Base-by-base conservation (phyloP, 2,888 invertebrate genomes). In the Aphodius granarius region DNA sequence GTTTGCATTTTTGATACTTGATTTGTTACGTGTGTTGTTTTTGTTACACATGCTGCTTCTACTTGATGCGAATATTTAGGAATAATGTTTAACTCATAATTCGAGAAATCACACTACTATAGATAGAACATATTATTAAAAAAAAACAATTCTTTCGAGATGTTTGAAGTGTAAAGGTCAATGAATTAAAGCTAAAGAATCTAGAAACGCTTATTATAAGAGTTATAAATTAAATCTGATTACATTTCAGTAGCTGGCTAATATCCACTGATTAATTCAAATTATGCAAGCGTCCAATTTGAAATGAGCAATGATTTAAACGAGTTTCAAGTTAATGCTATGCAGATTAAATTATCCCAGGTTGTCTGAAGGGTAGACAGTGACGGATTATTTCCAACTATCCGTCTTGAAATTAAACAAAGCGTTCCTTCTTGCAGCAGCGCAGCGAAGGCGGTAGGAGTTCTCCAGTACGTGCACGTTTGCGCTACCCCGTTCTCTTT, bases 391-490 rank as follows among this genome's bases (percentile, higher is more conserved):
- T 65, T 65, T 65, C 65, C 17, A 68, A 68, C n/a, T n/a, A 22
- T 15, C 20, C 68, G 65, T 16, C 16, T 15, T 68, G n/a, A 68
- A 68, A 68, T 68, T 68, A 68, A 68, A 68, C 22, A 68, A 68
- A 68, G 68, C 19, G 20, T 19, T 13, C 43, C 43, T 43, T 43
- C 43, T 43, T 43, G 13, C 43, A 13, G 9, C 43, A 43, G 43
- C 43, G 43, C n/a, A 43, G 43, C 43, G 43, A 43, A 43, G 43
- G 43, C 6, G 5, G 65, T 65, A 9, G 17, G 6, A 19, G 18
- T 68, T 21, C 17, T 13, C 18, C 13, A 21, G n/a, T 20, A 22
- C 65, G 19, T 16, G 17, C 16, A 3, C 19, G 65, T 65, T 68
- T 15, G 20, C n/a, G n/a, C n/a, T n/a, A n/a, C 21, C 68, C n/a